Conservation (phyloP, 2,888 invertebrate species). For the Sussaba pulchella region DNA sequence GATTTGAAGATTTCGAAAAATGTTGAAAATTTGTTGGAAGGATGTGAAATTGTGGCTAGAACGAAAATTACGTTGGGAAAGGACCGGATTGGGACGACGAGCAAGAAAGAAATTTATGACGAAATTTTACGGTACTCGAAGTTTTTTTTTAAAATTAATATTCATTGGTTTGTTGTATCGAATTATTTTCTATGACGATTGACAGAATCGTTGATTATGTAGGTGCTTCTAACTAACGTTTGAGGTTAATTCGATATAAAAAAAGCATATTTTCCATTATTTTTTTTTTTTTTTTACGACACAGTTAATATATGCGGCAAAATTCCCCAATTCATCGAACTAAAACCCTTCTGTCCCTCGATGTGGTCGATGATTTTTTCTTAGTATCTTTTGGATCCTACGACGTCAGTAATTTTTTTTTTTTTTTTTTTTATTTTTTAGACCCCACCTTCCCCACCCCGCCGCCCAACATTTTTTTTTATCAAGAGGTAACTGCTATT, state of each 20-base stretch:
- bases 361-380: too few species aligned
- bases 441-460: too few species aligned
- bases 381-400: too few species aligned
- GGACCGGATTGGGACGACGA: conserved; percentile 74
- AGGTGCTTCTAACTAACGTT: too few species aligned
- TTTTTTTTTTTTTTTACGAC: neutral
- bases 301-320: too few species aligned
- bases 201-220: neutral
- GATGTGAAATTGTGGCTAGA: conserved; percentile 58
- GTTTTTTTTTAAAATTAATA: neutral
- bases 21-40: conserved; percentile 28
- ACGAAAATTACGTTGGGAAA: conserved; percentile 73
- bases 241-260: too few species aligned
- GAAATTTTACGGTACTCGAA: conserved; percentile 66
- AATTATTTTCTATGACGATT: neutral
- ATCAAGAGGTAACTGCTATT: too few species aligned
- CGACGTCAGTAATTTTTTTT: neutral
- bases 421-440: conserved; percentile 1
- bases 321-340: too few species aligned
- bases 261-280: too few species aligned
- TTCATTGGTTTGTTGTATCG: neutral
- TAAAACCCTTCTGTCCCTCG: too few species aligned
- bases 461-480: too few species aligned
- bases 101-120: conserved; percentile 74
- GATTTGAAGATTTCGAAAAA: conserved; percentile 15